Evolutionary conservation across 2,888 invertebrate species (phyloP).

Genomic region (Malacosoma neustria): DNA sequence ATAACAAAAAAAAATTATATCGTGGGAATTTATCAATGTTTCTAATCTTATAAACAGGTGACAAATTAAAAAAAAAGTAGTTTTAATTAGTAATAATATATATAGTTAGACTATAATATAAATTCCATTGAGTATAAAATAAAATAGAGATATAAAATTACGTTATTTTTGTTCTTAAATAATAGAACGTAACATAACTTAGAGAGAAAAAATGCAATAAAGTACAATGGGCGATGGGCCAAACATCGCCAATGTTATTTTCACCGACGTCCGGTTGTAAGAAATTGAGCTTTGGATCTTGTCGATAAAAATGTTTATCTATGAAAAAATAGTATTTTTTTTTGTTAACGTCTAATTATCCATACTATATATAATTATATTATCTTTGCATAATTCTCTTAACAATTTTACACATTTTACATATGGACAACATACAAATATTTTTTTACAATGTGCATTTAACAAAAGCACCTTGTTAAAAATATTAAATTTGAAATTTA

Average conservation of each 20-base stretch:
- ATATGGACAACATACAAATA: no score
- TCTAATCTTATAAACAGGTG: no score
- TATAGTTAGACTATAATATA: neutral
- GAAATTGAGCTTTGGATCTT: slow-evolving; percentile 23
- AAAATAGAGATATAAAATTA: slow-evolving; percentile 5
- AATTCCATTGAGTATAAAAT: neutral
- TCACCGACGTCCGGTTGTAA: slow-evolving; percentile 28
- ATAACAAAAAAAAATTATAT: no score
- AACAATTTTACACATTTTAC: neutral
- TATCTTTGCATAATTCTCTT: neutral
- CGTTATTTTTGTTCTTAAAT: slow-evolving; percentile 21
- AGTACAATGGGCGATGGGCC: slow-evolving; percentile 50
- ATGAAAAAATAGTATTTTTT: slow-evolving; percentile 10
- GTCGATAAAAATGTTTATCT: slow-evolving; percentile 13
- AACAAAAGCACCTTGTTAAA: no score
- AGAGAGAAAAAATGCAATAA: slow-evolving; percentile 45
- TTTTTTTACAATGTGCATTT: no score
- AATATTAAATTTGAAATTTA: no score
- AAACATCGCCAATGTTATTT: slow-evolving; percentile 49
- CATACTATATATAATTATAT: neutral
- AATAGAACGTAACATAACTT: slow-evolving; percentile 32
- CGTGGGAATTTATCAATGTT: no score
- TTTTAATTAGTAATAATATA: no score
- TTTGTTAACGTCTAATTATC: slow-evolving; percentile 9
- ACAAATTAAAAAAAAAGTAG: no score